Base-by-base conservation (phyloP, 2,888 invertebrate species). In the Leucoptera coffeella region DNA sequence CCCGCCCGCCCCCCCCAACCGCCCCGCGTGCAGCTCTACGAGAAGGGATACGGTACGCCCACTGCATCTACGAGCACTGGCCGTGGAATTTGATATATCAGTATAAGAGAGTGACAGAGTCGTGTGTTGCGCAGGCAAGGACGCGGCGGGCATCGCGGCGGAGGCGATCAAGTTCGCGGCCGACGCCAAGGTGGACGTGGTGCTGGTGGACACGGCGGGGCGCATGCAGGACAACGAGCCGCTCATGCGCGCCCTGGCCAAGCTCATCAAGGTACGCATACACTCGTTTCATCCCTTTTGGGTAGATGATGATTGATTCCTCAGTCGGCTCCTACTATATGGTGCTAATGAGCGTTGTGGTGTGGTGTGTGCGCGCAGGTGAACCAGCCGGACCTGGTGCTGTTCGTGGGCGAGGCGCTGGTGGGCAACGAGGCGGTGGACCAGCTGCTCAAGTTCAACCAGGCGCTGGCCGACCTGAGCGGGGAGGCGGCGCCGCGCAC, bases 161-260 rank as follows among this genome's bases (percentile, higher is more conserved):
- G 95, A 96, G 53, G 97, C 97, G 1, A 94, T 99, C 36, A 82
- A 84, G 29, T 85, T 75, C 59, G 95, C 96, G 0, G 75, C 78
- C 27, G 93, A 94, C 42, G 73, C 78, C 0, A 76, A 73, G 28
- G 76, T 89, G 29, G 95, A 99, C 64, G 81, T 97, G 7, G 97
- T 97, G 1, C 69, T 99, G n/a, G 81, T 99, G 11, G 99, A 99
- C 59, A 99, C 99, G 0, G 99, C 99, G 19, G 99, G 99, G n/a
- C 78, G 99, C 32, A 99, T 99, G 99, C 99, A 99, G 35, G 97
- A 99, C 67, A 99, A 99, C 56, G 97, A 97, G 50, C 99, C 99
- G 0, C 73, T 99, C 21, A 99, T 99, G 99, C 77, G 95, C 34
- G 94, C 99, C 1, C 73, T 99, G 26, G 88, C 97, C 4, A 99